Conservation (phyloP, 2,113 vertebrate genomes). For the Eleginops maclovinus region DNA sequence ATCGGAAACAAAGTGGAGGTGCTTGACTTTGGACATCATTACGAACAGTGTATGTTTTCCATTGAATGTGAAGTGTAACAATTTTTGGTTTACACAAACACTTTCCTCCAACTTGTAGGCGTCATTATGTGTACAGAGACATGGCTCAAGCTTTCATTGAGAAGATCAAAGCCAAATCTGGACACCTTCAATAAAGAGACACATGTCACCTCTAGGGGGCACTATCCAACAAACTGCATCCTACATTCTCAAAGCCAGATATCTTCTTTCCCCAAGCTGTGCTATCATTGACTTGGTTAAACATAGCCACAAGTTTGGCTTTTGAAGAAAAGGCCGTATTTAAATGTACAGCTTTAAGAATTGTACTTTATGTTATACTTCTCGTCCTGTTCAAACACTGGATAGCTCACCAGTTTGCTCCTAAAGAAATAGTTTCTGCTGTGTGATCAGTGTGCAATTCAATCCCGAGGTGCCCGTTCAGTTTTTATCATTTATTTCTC, state of each 20-base stretch:
- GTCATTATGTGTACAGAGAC: constrained; percentile 54
- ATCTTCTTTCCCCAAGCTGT: constrained; percentile 5
- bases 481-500: constrained; percentile 31
- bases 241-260: constrained; percentile 33
- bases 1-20: constrained; percentile 55
- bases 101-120: constrained; percentile 40
- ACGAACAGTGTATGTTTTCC: constrained; percentile 35
- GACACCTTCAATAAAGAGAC: constrained; percentile 10
- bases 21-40: constrained; percentile 59
- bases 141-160: constrained; percentile 60
- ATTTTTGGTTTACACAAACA: constrained; percentile 70
- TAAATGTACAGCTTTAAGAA: neutral
- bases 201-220: constrained; percentile 50
- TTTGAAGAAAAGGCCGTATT: neutral
- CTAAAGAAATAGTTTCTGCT: constrained; percentile 13
- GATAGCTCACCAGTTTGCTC: constrained; percentile 13
- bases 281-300: constrained; percentile 3
- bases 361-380: neutral
- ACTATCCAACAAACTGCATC: constrained; percentile 13
- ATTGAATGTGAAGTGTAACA: constrained; percentile 50
- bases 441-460: constrained; percentile 31
- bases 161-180: constrained; percentile 48
- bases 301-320: constrained; percentile 11
- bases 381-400: neutral
- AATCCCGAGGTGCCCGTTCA: constrained; percentile 38